Percentiles rank a stretch among this genome's conserved stretches.
Conservation (phyloP, 1,140 invertebrate genomes). For the Diabrotica undecimpunctata region DNA sequence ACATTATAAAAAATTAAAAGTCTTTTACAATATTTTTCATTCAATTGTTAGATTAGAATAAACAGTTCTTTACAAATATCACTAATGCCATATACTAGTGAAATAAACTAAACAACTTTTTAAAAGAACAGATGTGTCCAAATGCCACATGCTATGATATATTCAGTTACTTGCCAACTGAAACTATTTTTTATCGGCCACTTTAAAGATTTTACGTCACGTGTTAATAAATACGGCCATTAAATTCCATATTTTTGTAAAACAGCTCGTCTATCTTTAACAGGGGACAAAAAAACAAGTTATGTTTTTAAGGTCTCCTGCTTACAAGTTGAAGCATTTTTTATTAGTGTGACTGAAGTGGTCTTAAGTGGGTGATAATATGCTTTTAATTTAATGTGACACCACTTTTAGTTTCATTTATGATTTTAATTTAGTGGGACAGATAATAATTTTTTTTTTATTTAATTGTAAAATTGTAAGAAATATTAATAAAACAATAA, state of each 20-base stretch:
- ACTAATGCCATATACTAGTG: too few relatives aligned
- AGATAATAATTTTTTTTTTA: too few relatives aligned
- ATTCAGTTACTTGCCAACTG: conserved; percentile 3
- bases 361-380: conserved; percentile 7
- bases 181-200: conserved; percentile 6
- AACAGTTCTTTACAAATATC: too few relatives aligned
- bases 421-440: too few relatives aligned
- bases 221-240: background rate
- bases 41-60: too few relatives aligned
- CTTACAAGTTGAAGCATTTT: background rate
- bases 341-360: background rate
- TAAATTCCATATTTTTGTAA: conserved; percentile 5
- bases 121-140: too few relatives aligned
- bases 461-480: too few relatives aligned
- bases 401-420: too few relatives aligned
- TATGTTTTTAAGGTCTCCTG: background rate
- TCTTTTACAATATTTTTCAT: too few relatives aligned
- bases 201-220: background rate
- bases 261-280: background rate
- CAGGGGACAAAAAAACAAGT: background rate
- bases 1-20: too few relatives aligned
- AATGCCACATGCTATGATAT: conserved; percentile 7
- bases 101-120: too few relatives aligned
- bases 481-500: too few relatives aligned
- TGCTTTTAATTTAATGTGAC: background rate